Evolutionary conservation across 2,113 vertebrate species (phyloP).

Genomic region (Gambusia holbrooki): DNA sequence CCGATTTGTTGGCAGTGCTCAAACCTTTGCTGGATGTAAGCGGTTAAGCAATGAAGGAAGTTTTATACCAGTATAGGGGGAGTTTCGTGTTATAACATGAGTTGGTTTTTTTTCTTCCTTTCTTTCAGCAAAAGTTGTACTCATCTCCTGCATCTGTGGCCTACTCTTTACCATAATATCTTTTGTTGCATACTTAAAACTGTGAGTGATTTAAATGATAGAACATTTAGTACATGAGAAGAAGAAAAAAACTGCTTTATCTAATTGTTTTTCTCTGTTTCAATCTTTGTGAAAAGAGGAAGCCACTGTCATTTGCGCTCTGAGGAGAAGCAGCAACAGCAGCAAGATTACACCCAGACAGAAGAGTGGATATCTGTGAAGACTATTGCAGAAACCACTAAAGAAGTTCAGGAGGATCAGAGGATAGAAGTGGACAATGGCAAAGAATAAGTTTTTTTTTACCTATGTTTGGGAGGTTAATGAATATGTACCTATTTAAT

Average conservation of each 20-base stretch:
- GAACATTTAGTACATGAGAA: neutral
- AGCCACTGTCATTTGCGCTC: constrained; percentile 73
- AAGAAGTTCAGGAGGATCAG: constrained; percentile 32
- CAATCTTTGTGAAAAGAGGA: constrained; percentile 75
- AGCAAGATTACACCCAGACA: constrained; percentile 82
- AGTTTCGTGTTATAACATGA: constrained; percentile 3
- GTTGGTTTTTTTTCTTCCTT: constrained; percentile 6
- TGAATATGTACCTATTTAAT: constrained; percentile 11
- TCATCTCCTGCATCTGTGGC: constrained; percentile 81
- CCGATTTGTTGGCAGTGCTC: constrained; percentile 12
- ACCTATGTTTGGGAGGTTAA: neutral
- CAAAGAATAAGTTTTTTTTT: constrained; percentile 3
- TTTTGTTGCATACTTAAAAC: constrained; percentile 83
- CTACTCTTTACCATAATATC: constrained; percentile 78
- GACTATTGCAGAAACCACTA: constrained; percentile 28
- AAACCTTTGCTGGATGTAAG: constrained; percentile 59
- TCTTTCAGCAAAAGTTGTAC: constrained; percentile 74
- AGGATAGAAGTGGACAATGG: constrained; percentile 14
- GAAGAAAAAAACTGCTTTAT: no score
- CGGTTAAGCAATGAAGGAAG: neutral
- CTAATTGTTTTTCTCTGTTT: neutral
- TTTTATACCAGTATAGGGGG: neutral
- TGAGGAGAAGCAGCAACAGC: constrained; percentile 65
- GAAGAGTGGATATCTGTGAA: constrained; percentile 73
- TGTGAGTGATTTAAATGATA: constrained; percentile 72